Evolutionary conservation across 2,113 vertebrate species (phyloP).

Genomic region (Pogonocichla stellata): DNA sequence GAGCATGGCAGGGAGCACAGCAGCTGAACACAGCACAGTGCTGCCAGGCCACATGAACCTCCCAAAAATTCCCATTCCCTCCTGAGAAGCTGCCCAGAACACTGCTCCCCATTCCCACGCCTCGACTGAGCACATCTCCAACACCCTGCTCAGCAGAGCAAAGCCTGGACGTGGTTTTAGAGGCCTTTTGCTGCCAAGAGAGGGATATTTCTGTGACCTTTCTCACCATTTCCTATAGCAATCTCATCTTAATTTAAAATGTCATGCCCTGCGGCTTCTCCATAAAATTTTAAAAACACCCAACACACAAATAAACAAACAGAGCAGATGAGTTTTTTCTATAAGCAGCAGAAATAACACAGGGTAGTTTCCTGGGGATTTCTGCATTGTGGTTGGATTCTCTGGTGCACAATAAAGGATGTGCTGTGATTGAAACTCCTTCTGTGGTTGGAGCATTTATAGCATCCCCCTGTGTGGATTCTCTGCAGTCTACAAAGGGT

Average conservation of each 20-base stretch:
- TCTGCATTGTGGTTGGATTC: conserved; percentile 54
- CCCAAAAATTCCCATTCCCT: neutral
- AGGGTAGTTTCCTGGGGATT: conserved; percentile 60
- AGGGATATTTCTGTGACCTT: conserved; percentile 40
- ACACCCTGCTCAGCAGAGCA: neutral
- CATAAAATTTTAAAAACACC: neutral
- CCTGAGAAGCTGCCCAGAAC: neutral
- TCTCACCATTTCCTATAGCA: conserved; percentile 58
- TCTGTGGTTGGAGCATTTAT: neutral
- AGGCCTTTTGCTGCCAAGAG: neutral
- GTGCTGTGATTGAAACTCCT: conserved; percentile 16
- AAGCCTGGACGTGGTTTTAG: neutral
- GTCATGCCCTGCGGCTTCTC: conserved; percentile 6
- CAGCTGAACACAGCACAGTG: accelerated
- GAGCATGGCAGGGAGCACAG: neutral
- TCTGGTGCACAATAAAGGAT: conserved; percentile 37
- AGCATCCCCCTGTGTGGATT: neutral
- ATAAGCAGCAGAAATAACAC: conserved; percentile 39
- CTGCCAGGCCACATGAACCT: neutral
- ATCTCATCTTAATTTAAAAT: conserved; percentile 18
- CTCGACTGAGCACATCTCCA: neutral
- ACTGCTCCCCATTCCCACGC: neutral
- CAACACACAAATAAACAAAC: conserved; percentile 36
- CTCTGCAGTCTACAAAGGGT: neutral
- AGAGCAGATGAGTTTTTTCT: conserved; percentile 22